These are phyloP conservation scores for Blastobasis adustella DNA, from an alignment of 2,888 invertebrate species.

Conservation along the genomic window DNA sequence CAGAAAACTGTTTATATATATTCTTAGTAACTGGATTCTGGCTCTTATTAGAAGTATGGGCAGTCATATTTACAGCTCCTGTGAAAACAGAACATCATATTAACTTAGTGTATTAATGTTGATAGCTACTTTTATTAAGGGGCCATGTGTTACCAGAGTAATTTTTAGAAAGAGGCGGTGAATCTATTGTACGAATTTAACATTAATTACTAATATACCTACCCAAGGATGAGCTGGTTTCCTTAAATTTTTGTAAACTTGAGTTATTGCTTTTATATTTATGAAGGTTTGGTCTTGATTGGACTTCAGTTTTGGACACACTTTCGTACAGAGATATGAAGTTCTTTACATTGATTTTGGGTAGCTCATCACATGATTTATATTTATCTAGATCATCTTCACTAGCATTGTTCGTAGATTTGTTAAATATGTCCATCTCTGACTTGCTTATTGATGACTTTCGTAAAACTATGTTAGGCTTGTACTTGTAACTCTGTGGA, in stretches of 20 bases:
- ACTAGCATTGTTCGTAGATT: slow-evolving; percentile 29
- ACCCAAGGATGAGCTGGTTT: slow-evolving; percentile 51
- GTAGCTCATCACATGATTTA: slow-evolving; percentile 61
- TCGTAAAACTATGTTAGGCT: slow-evolving; percentile 26
- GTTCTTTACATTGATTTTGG: slow-evolving; percentile 58
- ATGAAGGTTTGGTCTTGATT: slow-evolving; percentile 27
- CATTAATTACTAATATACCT: slow-evolving; percentile 9
- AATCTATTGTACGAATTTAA: neutral
- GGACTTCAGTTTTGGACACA: slow-evolving; percentile 41
- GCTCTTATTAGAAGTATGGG: too few relatives aligned
- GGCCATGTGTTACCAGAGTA: too few relatives aligned
- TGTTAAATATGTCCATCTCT: slow-evolving; percentile 67
- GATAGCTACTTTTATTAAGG: neutral
- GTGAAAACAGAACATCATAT: slow-evolving; percentile 15
- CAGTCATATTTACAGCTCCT: slow-evolving; percentile 33
- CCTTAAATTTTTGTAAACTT: slow-evolving; percentile 30
- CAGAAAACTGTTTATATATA: too few relatives aligned
- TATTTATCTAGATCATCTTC: slow-evolving; percentile 52
- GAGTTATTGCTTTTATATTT: slow-evolving; percentile 23
- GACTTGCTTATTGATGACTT: slow-evolving; percentile 61
- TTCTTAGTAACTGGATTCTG: too few relatives aligned
- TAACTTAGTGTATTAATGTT: neutral
- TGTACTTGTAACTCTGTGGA: slow-evolving; percentile 20
- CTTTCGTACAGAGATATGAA: slow-evolving; percentile 62
- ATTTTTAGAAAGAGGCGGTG: too few relatives aligned